Conservation (phyloP, 2,113 vertebrate species). For the Synodontis membranacea region DNA sequence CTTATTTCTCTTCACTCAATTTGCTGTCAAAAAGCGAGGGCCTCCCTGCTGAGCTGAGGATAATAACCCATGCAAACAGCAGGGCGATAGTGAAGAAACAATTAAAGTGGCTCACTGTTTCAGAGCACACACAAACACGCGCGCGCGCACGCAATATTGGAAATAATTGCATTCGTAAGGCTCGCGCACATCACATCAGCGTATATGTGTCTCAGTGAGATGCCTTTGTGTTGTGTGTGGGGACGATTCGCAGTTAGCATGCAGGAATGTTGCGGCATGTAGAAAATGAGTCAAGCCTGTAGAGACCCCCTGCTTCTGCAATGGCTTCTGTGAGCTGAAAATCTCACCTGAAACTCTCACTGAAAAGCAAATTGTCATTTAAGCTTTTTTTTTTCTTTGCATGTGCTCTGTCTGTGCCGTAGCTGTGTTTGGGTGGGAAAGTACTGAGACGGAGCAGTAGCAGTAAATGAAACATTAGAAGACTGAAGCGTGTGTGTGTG, state of each 20-base stretch:
- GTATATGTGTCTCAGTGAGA: constrained; percentile 30
- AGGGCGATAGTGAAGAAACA: constrained; percentile 58
- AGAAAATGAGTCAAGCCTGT: constrained; percentile 32
- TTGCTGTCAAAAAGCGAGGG: constrained; percentile 69
- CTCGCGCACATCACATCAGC: constrained; percentile 7
- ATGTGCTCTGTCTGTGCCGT: constrained; percentile 10
- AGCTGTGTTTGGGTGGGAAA: constrained; percentile 6
- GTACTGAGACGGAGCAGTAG: background rate
- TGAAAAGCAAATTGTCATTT: constrained; percentile 12
- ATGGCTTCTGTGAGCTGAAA: background rate
- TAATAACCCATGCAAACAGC: constrained; percentile 60
- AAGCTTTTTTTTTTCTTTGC: background rate
- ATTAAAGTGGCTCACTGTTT: constrained; percentile 57
- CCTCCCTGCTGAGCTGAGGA: constrained; percentile 58
- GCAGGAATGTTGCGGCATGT: constrained; percentile 40
- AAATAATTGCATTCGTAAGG: constrained; percentile 58
- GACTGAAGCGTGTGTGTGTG: background rate
- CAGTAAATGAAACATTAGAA: constrained; percentile 18
- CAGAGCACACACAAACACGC: constrained; percentile 38
- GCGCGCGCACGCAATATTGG: constrained; percentile 29
- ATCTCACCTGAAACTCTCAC: background rate
- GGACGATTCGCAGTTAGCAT: constrained; percentile 35
- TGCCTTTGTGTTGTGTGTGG: constrained; percentile 33
- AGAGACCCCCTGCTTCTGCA: constrained; percentile 33
- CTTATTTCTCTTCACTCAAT: constrained; percentile 69